Evolutionary conservation across 2,888 invertebrate species (phyloP), one percentile per base, ranked within the genome.

Genomic region (Pachliopta kotzebuea): DNA sequence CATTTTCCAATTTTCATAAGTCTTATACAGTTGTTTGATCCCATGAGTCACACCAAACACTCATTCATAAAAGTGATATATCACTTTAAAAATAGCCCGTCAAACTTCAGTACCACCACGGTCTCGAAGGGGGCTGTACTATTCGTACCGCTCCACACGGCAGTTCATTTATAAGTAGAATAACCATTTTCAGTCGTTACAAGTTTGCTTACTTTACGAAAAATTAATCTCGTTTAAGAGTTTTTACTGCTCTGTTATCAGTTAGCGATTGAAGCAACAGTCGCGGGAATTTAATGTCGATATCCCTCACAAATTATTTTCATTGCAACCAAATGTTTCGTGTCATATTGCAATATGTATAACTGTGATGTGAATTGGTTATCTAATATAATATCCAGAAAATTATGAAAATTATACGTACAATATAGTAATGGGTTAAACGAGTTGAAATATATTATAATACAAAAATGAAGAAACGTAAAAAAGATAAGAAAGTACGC

Each of bases 391-490:
- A 37, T 11, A 11, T 37, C 11, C 4, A 37, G 14, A 37, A 14
- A 14, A 14, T 37, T 37, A 37, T 37, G 11, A 37, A 37, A 37
- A 37, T 37, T 11, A 37, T 37, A 14, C 11, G 37, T 37, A 14
- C 11, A 11, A 37, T 37, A 37, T 14, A 37, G 37, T 37, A 14
- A 37, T 37, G 37, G 37, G 37, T 37, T 37, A 14, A 37, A 14
- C 14, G 31, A 14, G 37, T 37, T 37, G 11, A 14, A 37, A 37
- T 14, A n/a, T 31, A 23, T 18, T 4, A 24, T 54, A 20, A 29
- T 53, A 52, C 24, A 56, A 84, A 77, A 77, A 88, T 88, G 87
- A 88, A 84, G 75, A 79, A 78, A 69, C 80, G 86, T 18, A 88
- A 85, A 78, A 87, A 85, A 72, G 81, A 79, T 49, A 79, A 76